A percentile compares a stretch with the other conserved stretches of the same genome.
phyloP scores from a whole-genome alignment of 2,888 invertebrate species.

The Epsilonema sp. region DNA sequence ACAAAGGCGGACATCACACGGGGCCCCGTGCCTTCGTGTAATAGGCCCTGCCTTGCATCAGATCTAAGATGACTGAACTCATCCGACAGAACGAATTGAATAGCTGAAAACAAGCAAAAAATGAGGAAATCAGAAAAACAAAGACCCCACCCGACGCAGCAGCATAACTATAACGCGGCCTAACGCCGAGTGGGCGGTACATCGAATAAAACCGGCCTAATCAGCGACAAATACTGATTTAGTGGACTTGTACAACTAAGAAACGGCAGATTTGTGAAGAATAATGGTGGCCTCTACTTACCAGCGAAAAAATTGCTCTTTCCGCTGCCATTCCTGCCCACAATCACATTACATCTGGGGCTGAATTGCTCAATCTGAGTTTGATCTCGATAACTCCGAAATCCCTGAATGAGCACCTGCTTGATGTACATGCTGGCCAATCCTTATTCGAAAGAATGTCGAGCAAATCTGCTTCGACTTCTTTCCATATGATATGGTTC shows the following conservation, averaged over 20 bases:
- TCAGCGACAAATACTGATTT: too few species aligned
- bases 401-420: slow-evolving; percentile 94
- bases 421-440: slow-evolving; percentile 9
- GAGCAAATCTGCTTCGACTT: too few species aligned
- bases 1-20: slow-evolving; percentile 89
- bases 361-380: slow-evolving; percentile 95
- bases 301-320: slow-evolving; percentile 98
- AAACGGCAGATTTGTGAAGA: too few species aligned
- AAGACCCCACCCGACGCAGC: too few species aligned
- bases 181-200: neutral
- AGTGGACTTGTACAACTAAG: too few species aligned
- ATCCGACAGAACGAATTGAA: slow-evolving; percentile 97
- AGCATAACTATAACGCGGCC: neutral
- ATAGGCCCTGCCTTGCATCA: slow-evolving; percentile 75
- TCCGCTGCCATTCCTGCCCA: slow-evolving; percentile 97
- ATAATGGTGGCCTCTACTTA: too few species aligned
- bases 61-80: slow-evolving; percentile 90
- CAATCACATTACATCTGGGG: slow-evolving; percentile 80
- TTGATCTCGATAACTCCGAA: slow-evolving; percentile 94
- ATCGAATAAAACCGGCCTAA: neutral
- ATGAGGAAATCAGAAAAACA: too few species aligned
- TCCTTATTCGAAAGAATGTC: too few species aligned
- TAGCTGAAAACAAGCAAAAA: slow-evolving; percentile 55
- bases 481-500: too few species aligned
- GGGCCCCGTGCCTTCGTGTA: slow-evolving; percentile 95